phyloP scores from a whole-genome alignment of 2,888 invertebrate species.

The Ephialtes manifestator region DNA sequence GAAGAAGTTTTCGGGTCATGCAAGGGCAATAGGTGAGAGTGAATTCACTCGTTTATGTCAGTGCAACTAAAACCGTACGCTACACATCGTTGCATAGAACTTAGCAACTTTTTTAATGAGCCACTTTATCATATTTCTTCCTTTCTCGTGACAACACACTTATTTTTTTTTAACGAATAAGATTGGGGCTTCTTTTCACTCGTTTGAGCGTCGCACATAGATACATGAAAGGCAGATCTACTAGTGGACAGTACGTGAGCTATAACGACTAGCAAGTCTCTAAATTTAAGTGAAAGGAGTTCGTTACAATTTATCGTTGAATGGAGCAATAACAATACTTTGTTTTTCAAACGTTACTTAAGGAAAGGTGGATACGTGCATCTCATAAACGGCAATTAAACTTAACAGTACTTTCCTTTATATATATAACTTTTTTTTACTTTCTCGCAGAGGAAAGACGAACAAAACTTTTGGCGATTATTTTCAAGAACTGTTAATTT shows the following conservation, averaged over 20 bases:
- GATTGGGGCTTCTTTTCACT: constrained; percentile 19
- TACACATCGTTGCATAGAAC: constrained; percentile 44
- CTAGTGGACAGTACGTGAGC: not conserved
- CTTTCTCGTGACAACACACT: constrained; percentile 22
- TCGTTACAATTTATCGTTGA: constrained; percentile 59
- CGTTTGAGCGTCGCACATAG: not conserved
- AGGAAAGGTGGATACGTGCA: constrained; percentile 43
- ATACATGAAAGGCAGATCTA: not conserved
- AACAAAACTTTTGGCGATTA: not conserved
- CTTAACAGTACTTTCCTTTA: constrained; percentile 43
- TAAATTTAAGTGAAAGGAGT: constrained; percentile 61
- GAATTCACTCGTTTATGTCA: not conserved
- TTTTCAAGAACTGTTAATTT: not conserved
- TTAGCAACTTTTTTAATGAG: constrained; percentile 57
- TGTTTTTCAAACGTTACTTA: constrained; percentile 43
- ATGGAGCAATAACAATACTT: constrained; percentile 56
- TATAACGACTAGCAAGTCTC: not conserved
- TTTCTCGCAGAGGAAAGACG: constrained; percentile 38
- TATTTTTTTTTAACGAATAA: constrained; percentile 16
- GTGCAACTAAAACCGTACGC: constrained; percentile 18
- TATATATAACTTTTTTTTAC: constrained; percentile 35
- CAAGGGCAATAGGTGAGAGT: constrained; percentile 10
- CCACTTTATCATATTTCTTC: constrained; percentile 16
- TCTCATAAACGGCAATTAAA: constrained; percentile 61
- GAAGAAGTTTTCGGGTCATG: constrained; percentile 22